Evolutionary conservation across 1,140 invertebrate genomes (phyloP), one percentile per base, ranked within the genome.

Genomic region (Hirudo medicinalis): DNA sequence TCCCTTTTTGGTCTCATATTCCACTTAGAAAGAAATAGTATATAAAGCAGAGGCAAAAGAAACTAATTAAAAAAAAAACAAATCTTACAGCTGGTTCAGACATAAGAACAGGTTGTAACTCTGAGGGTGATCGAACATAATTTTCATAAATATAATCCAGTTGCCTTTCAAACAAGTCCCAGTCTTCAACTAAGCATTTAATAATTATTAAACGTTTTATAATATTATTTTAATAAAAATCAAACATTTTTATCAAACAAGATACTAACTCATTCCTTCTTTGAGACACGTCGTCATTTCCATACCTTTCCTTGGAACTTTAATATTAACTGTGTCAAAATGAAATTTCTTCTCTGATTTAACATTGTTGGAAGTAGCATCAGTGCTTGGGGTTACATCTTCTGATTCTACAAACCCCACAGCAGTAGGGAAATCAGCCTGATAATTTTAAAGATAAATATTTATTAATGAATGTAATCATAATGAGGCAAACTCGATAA

Each of bases 141-240:
- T 91, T 90, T 40, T 87, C 85, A 79, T 94, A 95, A 6, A 90
- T 88, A 80, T 95, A 91, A 75, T 96, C 91, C 4, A 95, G 82
- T 70, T 90, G 85, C 78, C 92, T 90, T 81, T 97, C 94, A 84
- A 96, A 97, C 70, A 94, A 83, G 76, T 96, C 92, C 92, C 93
- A 97, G 80, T 97, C 92, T 74, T 97, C 92, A 74, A 97, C 84
- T 85, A 75, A 69, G 43, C 5, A 72, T 68, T 71, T 69, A 72
- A 69, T 22, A 69, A 13, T 22, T 27, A 69, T 1, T 36, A 32
- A 6, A 22, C 36, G 13, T 32, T 5, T 3, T 13, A 32, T 20
- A 67, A 22, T 22, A 32, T 9, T 40, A 40, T 32, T 49, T 9
- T 19, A 3, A 29, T 25, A 22, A 5, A n/a, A 25, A 68, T 40